Percentiles rank a stretch among this genome's conserved stretches.
phyloP scores from a whole-genome alignment of 2,888 invertebrate species.

The Lycia hirtaria region DNA sequence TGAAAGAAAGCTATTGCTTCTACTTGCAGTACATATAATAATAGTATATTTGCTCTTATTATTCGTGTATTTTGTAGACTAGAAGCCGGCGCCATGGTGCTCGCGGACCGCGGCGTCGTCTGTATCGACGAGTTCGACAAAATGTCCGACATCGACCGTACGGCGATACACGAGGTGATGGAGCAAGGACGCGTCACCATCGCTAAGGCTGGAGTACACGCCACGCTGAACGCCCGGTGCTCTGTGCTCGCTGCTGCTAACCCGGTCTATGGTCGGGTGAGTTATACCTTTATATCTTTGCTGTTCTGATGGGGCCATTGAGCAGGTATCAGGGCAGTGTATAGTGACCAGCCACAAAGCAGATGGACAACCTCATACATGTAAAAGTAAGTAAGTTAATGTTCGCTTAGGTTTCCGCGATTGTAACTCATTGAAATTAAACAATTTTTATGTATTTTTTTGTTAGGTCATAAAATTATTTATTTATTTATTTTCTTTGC shows the following conservation, averaged over 20 bases:
- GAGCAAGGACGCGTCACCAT: conserved; percentile 99
- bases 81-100: conserved; percentile 99
- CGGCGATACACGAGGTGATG: conserved; percentile 99
- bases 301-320: too few species aligned
- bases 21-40: too few species aligned
- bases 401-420: too few species aligned
- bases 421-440: too few species aligned
- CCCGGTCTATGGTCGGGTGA: conserved; percentile 91
- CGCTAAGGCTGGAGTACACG: conserved; percentile 99
- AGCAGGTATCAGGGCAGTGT: too few species aligned
- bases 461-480: too few species aligned
- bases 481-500: too few species aligned
- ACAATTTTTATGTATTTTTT: too few species aligned
- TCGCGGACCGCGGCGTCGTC: conserved; percentile 98
- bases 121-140: conserved; percentile 99
- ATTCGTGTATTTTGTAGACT: conserved; percentile 81
- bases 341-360: too few species aligned
- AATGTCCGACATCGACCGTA: conserved; percentile 99
- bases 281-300: conserved; percentile 36
- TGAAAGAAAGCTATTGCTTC: too few species aligned
- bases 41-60: neutral
- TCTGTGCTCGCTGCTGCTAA: conserved; percentile 99
- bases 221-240: conserved; percentile 98
- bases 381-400: too few species aligned
- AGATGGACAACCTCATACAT: too few species aligned